Percentiles rank a stretch among this genome's conserved stretches.
Conservation (phyloP, 2,113 vertebrate species). For the Hydropotes inermis region DNA sequence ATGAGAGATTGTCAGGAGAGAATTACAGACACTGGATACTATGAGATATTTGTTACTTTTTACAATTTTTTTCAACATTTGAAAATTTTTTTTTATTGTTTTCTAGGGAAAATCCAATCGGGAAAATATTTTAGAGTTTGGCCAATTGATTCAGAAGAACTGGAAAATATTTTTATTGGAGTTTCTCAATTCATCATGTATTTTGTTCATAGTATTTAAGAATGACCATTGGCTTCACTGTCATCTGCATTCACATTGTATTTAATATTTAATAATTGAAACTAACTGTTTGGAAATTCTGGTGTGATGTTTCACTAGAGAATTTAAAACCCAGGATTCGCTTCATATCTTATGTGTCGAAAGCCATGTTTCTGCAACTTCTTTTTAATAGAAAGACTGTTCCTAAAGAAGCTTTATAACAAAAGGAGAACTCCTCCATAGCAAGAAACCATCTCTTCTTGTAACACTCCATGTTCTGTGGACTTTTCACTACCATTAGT, state of each 20-base stretch:
- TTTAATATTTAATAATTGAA: conserved; percentile 85
- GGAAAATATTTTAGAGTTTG: conserved; percentile 85
- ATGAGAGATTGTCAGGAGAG: neutral
- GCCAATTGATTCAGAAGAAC: conserved; percentile 75
- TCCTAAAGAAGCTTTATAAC: conserved; percentile 76
- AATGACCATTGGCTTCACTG: conserved; percentile 65
- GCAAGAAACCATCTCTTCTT: conserved; percentile 39
- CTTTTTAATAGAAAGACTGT: conserved; percentile 71
- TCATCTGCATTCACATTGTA: conserved; percentile 79
- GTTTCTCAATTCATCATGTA: conserved; percentile 59
- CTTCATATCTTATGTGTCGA: conserved; percentile 65
- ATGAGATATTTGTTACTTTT: neutral
- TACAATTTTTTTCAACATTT: conserved; percentile 2
- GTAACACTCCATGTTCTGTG: conserved; percentile 68
- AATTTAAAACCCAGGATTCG: conserved; percentile 75
- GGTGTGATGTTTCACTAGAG: conserved; percentile 71
- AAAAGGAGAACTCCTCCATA: conserved; percentile 68
- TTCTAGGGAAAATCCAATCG: conserved; percentile 95
- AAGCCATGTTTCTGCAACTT: conserved; percentile 68
- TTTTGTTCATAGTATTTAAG: conserved; percentile 81
- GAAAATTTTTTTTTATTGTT: conserved; percentile 56
- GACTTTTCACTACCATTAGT: conserved; percentile 77
- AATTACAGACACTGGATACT: neutral
- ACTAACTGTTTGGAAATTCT: conserved; percentile 69
- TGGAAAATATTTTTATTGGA: conserved; percentile 74